Conservation (phyloP, 1,140 invertebrate species). For the Drosophila baimaii region DNA sequence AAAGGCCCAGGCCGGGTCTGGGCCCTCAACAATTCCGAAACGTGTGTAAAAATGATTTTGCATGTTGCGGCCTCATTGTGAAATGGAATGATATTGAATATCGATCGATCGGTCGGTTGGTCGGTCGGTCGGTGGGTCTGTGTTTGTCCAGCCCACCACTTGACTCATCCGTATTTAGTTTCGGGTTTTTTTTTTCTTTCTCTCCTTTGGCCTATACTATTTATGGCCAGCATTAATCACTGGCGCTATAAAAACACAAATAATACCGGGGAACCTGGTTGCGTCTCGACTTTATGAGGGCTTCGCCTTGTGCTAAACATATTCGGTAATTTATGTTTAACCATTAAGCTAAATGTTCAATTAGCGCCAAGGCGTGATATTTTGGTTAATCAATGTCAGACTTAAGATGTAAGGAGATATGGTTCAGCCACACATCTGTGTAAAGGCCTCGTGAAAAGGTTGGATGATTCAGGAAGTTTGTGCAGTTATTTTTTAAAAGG, state of each 20-base stretch:
- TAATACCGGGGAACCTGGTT: conserved; percentile 57
- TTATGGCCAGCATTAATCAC: conserved; percentile 74
- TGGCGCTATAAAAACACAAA: conserved; percentile 55
- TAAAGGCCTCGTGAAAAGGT: neutral
- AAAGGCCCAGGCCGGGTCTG: conserved; percentile 4
- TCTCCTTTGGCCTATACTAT: conserved; percentile 28
- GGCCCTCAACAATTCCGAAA: conserved; percentile 45
- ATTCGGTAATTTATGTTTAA: conserved; percentile 70
- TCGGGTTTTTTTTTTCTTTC: conserved; percentile 60
- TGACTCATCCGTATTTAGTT: conserved; percentile 66
- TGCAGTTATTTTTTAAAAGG: neutral
- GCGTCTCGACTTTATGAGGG: conserved; percentile 43
- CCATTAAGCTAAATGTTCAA: conserved; percentile 78
- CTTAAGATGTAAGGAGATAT: conserved; percentile 29
- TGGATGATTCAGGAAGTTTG: conserved; percentile 5
- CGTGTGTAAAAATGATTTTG: conserved; percentile 62
- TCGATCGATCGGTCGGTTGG: conserved; percentile 68
- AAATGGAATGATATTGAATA: conserved; percentile 63
- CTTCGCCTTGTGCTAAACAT: conserved; percentile 27
- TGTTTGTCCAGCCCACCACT: conserved; percentile 47
- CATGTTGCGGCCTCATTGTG: conserved; percentile 63
- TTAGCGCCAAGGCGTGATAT: conserved; percentile 73
- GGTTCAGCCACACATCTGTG: neutral
- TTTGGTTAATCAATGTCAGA: conserved; percentile 68
- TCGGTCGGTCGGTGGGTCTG: conserved; percentile 58